Percentiles rank a stretch among this genome's conserved stretches.
phyloP scores from a whole-genome alignment of 1,140 invertebrate genomes.

The Portunus trituberculatus region DNA sequence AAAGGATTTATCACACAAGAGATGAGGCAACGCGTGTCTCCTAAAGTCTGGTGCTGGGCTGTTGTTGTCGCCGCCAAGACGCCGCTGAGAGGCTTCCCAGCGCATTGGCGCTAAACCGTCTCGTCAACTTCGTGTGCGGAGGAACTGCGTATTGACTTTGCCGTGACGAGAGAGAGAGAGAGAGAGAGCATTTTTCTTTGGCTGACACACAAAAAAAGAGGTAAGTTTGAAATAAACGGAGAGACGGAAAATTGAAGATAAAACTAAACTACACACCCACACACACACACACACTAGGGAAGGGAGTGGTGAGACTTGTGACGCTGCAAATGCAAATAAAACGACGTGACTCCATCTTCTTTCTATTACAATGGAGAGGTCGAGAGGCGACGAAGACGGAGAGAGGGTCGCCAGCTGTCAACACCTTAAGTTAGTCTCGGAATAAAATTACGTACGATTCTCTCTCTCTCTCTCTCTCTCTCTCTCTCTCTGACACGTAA shows the following conservation, averaged over 20 bases:
- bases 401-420: constrained; percentile 2
- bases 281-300: too few species aligned
- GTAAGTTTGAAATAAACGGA: too few species aligned
- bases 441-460: background rate
- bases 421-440: background rate
- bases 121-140: background rate
- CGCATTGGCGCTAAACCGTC: background rate
- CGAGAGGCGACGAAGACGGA: background rate
- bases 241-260: too few species aligned
- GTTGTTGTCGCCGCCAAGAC: constrained; percentile 18
- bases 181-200: constrained; percentile 18
- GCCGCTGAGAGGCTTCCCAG: constrained; percentile 28
- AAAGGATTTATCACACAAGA: constrained; percentile 28
- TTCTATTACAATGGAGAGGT: constrained; percentile 9
- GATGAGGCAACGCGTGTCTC: background rate
- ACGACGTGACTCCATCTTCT: background rate
- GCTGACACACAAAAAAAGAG: too few species aligned
- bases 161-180: constrained; percentile 39
- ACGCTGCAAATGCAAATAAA: constrained; percentile 22
- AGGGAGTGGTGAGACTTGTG: background rate
- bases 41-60: background rate
- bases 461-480: background rate
- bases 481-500: background rate
- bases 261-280: too few species aligned
- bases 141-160: background rate